Evolutionary conservation across 2,797 vertebrate species (phyloP), one percentile per base, ranked within the genome.

Genomic region (Propithecus deckenii): DNA sequence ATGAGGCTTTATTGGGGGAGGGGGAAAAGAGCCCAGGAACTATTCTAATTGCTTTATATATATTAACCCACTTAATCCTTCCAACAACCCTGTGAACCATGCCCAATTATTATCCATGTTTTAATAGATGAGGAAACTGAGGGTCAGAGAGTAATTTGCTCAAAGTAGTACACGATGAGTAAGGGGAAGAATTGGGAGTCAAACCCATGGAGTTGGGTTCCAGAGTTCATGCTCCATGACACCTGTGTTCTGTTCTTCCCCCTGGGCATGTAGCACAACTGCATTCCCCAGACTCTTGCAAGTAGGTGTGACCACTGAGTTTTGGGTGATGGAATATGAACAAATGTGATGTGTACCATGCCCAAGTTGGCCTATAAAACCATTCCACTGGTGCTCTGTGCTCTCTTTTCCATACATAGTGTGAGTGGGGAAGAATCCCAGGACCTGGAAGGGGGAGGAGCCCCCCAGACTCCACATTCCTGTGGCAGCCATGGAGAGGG

Each of bases 361-460:
- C 61, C 67, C 8, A 3, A n/a, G 22, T 0, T 35, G 80, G 46
- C 69, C 15, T 43, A 10, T 20, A 35, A 65, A 89, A 4, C 38
- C 67, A 69, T 17, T 4, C 32, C 46, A 28, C 0, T 1, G 61
- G 48, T 4, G 2, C 7, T n/a, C 23, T 1, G 7, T 1, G 13
- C 48, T 72, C 79, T 59, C 65, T 32, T 67, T 61, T 10, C 74
- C 35, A 72, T 22, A 55, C 48, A 61, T 1, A 30, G 52, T 17
- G 8, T 35, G 38, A 76, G 10, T 38, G 35, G 52, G 48, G 43
- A 72, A 79, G 78, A 88, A 69, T 43, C 50, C 50, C 41, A 92
- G 30, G 14, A 69, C 57, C 32, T n/a, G 23, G 43, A 57, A 76
- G 35, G 12, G 2, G 30, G 14, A 65, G 46, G 79, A 41, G 23